phyloP scores from a whole-genome alignment of 2,797 vertebrate genomes.

The Cheirogaleus major region DNA sequence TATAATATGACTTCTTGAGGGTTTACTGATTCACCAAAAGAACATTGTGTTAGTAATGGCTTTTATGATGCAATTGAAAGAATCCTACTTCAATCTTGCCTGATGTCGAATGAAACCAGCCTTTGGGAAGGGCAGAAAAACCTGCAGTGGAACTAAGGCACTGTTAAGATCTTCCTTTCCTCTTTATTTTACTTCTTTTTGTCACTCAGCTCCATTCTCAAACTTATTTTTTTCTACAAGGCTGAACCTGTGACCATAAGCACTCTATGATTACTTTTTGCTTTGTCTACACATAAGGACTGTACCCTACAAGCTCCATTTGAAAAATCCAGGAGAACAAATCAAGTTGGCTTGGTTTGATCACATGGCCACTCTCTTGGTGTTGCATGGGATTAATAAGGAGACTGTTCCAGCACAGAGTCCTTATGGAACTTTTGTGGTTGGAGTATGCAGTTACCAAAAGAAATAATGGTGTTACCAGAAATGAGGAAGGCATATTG shows the following conservation, averaged over 20 bases:
- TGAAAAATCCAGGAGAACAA: neutral
- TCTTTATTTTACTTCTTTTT: neutral
- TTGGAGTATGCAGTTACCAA: neutral
- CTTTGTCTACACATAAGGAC: neutral
- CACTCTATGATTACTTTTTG: neutral
- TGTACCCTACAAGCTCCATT: neutral
- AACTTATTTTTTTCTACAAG: neutral
- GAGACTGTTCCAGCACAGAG: neutral
- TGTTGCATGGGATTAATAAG: neutral
- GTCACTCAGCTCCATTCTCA: neutral
- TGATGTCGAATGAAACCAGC: neutral
- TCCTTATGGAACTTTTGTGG: neutral
- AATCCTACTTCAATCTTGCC: neutral
- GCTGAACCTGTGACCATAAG: neutral
- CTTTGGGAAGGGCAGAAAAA: neutral
- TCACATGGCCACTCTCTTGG: neutral
- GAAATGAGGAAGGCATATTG: neutral
- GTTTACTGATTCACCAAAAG: neutral
- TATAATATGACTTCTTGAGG: neutral
- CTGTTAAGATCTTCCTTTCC: neutral
- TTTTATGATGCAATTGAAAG: neutral
- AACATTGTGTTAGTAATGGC: neutral
- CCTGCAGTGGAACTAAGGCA: neutral
- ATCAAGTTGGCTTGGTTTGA: neutral
- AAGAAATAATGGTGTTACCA: neutral